Conservation (phyloP, 2,888 invertebrate genomes). For the Pimpla rufipes region DNA sequence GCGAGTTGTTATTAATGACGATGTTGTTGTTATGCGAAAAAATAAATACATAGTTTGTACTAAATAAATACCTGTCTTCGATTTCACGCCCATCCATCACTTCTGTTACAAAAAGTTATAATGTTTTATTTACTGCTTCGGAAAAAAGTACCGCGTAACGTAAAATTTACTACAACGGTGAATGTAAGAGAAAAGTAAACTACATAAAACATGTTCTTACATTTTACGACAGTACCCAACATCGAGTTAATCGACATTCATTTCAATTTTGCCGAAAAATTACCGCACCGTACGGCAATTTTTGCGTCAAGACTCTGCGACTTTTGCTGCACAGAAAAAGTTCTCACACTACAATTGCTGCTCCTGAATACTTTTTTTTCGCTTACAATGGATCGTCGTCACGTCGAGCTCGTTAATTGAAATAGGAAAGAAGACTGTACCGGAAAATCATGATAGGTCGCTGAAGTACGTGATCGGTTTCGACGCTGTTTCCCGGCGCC, state of each 20-base stretch:
- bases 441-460: constrained; percentile 52
- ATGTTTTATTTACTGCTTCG: too few relatives aligned
- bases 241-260: too few relatives aligned
- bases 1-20: constrained; percentile 44
- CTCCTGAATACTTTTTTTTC: not conserved
- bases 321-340: too few relatives aligned
- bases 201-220: too few relatives aligned
- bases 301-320: too few relatives aligned
- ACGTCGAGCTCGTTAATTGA: constrained; percentile 69
- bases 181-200: too few relatives aligned
- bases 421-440: constrained; percentile 68
- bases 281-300: too few relatives aligned
- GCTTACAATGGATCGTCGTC: constrained; percentile 32
- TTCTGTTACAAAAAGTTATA: too few relatives aligned
- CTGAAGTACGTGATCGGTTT: constrained; percentile 72
- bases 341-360: not conserved
- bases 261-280: too few relatives aligned
- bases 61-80: constrained; percentile 6
- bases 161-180: too few relatives aligned
- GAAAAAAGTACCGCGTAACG: too few relatives aligned
- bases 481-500: constrained; percentile 60
- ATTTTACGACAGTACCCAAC: too few relatives aligned
- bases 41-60: constrained; percentile 52
- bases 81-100: not conserved
- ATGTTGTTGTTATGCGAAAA: constrained; percentile 51